Conservation (phyloP, 2,797 vertebrate genomes). For the Falco concolor region DNA sequence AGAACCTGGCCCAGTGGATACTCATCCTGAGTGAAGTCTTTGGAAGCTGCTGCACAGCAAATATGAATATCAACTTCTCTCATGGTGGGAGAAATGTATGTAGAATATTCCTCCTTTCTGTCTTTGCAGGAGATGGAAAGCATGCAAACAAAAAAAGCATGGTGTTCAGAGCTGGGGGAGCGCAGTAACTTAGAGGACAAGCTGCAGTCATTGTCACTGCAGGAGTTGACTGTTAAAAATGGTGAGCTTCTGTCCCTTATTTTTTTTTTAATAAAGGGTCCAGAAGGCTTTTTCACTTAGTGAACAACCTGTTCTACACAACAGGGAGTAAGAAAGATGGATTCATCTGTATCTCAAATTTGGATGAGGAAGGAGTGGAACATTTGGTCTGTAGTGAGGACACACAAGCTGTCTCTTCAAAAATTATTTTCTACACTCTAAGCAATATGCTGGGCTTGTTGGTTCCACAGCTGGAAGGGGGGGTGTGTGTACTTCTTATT, state of each 20-base stretch:
- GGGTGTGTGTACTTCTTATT: background rate
- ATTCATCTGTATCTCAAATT: background rate
- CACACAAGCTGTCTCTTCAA: background rate
- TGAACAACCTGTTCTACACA: slow-evolving; percentile 33
- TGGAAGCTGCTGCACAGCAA: background rate
- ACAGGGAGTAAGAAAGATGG: slow-evolving; percentile 32
- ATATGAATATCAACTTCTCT: background rate
- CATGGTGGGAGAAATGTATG: background rate
- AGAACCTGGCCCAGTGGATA: background rate
- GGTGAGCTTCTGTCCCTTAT: slow-evolving; percentile 9
- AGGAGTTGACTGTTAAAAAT: slow-evolving; percentile 9
- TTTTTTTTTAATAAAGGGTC: slow-evolving; percentile 1
- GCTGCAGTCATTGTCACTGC: background rate
- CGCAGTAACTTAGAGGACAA: background rate
- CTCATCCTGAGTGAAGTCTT: background rate
- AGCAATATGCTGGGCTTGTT: background rate
- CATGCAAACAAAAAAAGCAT: background rate
- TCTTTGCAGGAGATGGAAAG: background rate
- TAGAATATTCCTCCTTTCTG: background rate
- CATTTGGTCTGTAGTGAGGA: slow-evolving; percentile 17
- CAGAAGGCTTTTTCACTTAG: slow-evolving; percentile 21
- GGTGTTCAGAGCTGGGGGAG: background rate
- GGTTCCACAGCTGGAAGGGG: background rate
- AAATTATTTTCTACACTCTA: background rate
- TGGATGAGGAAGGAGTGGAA: background rate